A percentile compares a stretch with the other conserved stretches of the same genome.
These are phyloP conservation scores for silkworm (Bombyx mori) DNA, from an alignment of 1,140 invertebrate species.

Conservation along the genomic window ASM3026992v2 NC_085133.1:8043001-8043500, in stretches of 20 bases:
- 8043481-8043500: conserved; percentile 9
- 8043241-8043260: conserved; percentile 8
- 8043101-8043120: conserved; percentile 19
- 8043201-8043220: conserved; percentile 20
- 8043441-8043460: conserved; percentile 6
- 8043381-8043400: neutral
- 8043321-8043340: conserved; percentile 17
- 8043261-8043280: conserved; percentile 6
- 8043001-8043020: conserved; percentile 58
- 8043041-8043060: conserved; percentile 40
- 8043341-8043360: conserved; percentile 11
- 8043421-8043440: conserved; percentile 6
- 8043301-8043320: conserved; percentile 4
- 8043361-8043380: neutral
- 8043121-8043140: conserved; percentile 15
- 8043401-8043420: conserved; percentile 8
- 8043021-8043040: conserved; percentile 35
- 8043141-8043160: conserved; percentile 8
- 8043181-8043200: conserved; percentile 11
- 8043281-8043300: conserved; percentile 5
- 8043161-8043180: conserved; percentile 14
- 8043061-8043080: conserved; percentile 40
- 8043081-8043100: conserved; percentile 36
- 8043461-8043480: conserved; percentile 12
- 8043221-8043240: conserved; percentile 19